These are phyloP conservation scores for Abrostola tripartita DNA, from an alignment of 2,888 invertebrate species.

Conservation along the genomic window DNA sequence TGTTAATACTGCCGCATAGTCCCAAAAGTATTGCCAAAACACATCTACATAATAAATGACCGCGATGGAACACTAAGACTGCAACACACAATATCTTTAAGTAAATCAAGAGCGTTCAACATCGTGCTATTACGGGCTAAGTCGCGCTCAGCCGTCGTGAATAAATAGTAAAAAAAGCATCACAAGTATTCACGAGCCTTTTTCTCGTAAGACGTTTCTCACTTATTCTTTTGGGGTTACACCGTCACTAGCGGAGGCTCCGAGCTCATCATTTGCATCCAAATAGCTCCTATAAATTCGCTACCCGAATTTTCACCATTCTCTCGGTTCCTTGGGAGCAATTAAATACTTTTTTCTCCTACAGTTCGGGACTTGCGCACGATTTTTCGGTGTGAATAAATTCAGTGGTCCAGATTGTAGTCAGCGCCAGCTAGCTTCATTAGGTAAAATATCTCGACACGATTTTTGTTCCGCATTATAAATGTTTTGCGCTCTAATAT, in stretches of 20 bases:
- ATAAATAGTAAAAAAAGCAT: constrained; percentile 80
- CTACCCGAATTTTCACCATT: constrained; percentile 87
- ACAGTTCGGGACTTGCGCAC: constrained; percentile 69
- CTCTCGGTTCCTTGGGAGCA: constrained; percentile 85
- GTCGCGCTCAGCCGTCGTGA: constrained; percentile 66
- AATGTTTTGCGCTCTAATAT: constrained; percentile 43
- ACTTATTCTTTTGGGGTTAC: constrained; percentile 86
- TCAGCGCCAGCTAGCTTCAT: constrained; percentile 74
- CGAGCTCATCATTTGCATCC: constrained; percentile 87
- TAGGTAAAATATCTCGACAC: constrained; percentile 76
- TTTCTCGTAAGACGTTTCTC: constrained; percentile 83
- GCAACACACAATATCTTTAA: constrained; percentile 36
- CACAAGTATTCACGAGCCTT: constrained; percentile 73
- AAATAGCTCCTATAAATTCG: constrained; percentile 88
- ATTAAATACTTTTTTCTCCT: constrained; percentile 86
- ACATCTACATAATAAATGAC: constrained; percentile 23
- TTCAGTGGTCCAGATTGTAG: constrained; percentile 80
- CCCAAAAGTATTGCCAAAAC: constrained; percentile 27
- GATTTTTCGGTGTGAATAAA: constrained; percentile 82
- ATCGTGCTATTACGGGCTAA: constrained; percentile 66
- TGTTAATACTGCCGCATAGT: constrained; percentile 22
- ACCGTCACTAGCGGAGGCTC: constrained; percentile 76
- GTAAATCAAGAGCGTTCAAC: constrained; percentile 59
- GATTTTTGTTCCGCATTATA: constrained; percentile 49
- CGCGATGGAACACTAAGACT: constrained; percentile 14